Conservation (phyloP, 1,140 invertebrate species). For the Zaprionus taronus region DNA sequence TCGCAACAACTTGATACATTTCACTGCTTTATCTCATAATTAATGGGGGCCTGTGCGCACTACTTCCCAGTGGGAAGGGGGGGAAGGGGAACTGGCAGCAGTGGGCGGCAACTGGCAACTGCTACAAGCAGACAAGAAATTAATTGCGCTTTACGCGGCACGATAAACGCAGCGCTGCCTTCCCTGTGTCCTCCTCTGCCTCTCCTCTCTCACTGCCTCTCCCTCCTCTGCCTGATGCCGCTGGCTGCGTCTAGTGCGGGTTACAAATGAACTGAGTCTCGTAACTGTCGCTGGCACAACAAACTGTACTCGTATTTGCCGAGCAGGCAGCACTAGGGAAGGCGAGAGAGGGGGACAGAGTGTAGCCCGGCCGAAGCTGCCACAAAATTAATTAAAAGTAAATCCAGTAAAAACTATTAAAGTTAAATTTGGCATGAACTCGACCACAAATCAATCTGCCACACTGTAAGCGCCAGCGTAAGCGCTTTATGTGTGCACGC, state of each 20-base stretch:
- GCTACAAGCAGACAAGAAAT: conserved; percentile 78
- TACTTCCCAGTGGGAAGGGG: conserved; percentile 24
- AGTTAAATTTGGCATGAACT: conserved; percentile 82
- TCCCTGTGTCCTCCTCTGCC: background rate
- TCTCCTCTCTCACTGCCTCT: background rate
- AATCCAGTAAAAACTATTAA: conserved; percentile 82
- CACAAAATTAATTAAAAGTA: conserved; percentile 81
- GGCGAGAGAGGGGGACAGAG: background rate
- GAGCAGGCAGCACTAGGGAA: background rate
- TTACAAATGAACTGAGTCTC: conserved; percentile 75
- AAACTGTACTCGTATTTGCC: conserved; percentile 18
- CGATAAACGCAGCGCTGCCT: conserved; percentile 64
- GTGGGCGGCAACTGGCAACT: conserved; percentile 61
- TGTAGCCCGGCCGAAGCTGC: conserved; percentile 24
- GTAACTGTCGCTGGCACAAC: conserved; percentile 57
- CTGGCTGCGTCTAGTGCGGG: conserved; percentile 26
- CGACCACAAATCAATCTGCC: conserved; percentile 81
- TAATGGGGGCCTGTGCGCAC: conserved; percentile 69
- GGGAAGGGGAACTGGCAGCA: conserved; percentile 6
- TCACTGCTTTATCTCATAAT: conserved; percentile 83
- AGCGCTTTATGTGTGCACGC: conserved; percentile 61
- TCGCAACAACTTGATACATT: conserved; percentile 77
- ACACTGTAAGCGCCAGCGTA: conserved; percentile 60
- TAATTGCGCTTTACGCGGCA: conserved; percentile 80
- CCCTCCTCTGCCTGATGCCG: background rate